Base-by-base conservation (phyloP, 2,113 vertebrate species). In the Callipepla californica region DNA sequence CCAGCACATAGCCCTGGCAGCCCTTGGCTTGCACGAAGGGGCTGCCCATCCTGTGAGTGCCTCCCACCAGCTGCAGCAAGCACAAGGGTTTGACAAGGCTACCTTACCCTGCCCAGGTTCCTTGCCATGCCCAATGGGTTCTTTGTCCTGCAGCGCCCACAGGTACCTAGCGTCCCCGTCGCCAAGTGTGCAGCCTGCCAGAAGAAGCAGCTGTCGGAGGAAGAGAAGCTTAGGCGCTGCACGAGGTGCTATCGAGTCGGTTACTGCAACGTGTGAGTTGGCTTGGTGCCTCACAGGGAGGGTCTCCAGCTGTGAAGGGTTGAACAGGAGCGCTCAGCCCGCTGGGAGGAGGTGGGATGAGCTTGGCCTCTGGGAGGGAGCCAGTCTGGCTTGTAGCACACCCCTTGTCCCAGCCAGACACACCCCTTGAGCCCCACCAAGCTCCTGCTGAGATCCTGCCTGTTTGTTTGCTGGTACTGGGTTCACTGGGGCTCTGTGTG, bases 221-320 rank as follows among this genome's bases (percentile, higher is more conserved):
- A 99, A 5, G 99, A 99, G 95, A 99, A 99, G 92, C 97, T 99
- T 94, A 98, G 97, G 92, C 98, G 99, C 9, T 99, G 99, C 95
- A 99, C 98, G 40, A 98, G 99, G 78, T 99, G 99, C 97, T 99
- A 99, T 94, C 98, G 99, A 4, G 99, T 99, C 8, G 99, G 99
- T 96, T 99, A 99, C 97, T 99, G 99, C 97, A 99, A 99, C 40
- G 99, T 99, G 99, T 99, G 95, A 99, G 99, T 97, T 88, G 42
- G 32, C 58, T 53, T 34, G 6, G 34, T 36, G n/a, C 63, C 62
- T 13, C 9, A 59, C 57, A 10, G 42, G 50, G 26, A 59, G 81
- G n/a, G 45, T 88, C 69, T 85, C 22, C 44, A 75, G 28, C 40
- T 12, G 26, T 58, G 53, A 40, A 38, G 50, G 36, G 34, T 55